These are phyloP conservation scores for Heliopora coerulea DNA, from an alignment of 92 coral and sea anemone species.

Conservation along the genomic window DNA sequence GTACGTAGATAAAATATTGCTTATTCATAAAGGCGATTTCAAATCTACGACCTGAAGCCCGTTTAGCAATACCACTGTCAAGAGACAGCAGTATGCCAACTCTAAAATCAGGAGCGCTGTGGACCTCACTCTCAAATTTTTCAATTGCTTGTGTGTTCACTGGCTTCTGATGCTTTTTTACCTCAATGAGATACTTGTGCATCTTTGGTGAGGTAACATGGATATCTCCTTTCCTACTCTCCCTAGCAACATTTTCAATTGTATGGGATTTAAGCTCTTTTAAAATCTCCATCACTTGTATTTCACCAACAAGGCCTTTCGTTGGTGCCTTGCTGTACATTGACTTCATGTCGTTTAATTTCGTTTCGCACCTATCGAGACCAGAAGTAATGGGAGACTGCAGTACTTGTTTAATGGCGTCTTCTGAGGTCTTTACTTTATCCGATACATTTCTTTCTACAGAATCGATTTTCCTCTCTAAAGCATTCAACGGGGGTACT, in stretches of 20 bases:
- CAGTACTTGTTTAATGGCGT: neutral
- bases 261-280: slow-evolving; percentile 24
- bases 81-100: slow-evolving; percentile 62
- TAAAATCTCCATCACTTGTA: slow-evolving; percentile 30
- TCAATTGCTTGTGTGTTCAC: slow-evolving; percentile 34
- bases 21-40: slow-evolving; percentile 31
- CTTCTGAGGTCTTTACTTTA: slow-evolving; percentile 2
- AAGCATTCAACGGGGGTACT: slow-evolving; percentile 36
- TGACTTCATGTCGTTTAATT: slow-evolving; percentile 26
- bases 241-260: slow-evolving; percentile 4
- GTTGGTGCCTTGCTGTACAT: slow-evolving; percentile 39
- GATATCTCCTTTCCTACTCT: slow-evolving; percentile 49
- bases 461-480: slow-evolving; percentile 17
- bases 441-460: slow-evolving; percentile 12
- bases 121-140: slow-evolving; percentile 44
- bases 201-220: slow-evolving; percentile 15
- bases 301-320: slow-evolving; percentile 57
- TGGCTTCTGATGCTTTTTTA: slow-evolving; percentile 30
- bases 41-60: slow-evolving; percentile 40
- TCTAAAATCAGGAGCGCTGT: slow-evolving; percentile 22
- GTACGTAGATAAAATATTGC: slow-evolving; percentile 56
- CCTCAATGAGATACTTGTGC: slow-evolving; percentile 56
- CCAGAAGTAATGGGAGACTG: neutral
- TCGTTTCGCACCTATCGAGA: slow-evolving; percentile 18
- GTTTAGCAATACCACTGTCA: slow-evolving; percentile 46